Base-by-base conservation (phyloP, 2,888 invertebrate species). In the Ashinkailepas kermadecensis region DNA sequence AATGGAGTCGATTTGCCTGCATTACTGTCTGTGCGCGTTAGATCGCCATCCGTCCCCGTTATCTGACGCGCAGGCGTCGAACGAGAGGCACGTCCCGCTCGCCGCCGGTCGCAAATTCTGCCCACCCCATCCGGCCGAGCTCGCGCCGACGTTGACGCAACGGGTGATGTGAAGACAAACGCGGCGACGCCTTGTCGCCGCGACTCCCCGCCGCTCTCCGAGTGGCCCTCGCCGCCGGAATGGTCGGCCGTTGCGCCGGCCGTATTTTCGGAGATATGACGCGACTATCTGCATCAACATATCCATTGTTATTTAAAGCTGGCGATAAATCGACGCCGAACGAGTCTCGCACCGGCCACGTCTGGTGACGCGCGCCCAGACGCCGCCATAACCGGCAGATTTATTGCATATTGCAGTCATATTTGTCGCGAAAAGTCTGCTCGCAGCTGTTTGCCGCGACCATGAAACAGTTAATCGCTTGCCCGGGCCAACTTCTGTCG, bases 271-370 rank as follows among this genome's bases (percentile, higher is more conserved):
- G 18, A 18, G 18, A 62, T 62, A 62, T 23, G 67, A 67, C 67
- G 11, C 67, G 67, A 11, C 67, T 67, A 67, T 67, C 67, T n/a
- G 67, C 67, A 67, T 67, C 67, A 67, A 67, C 67, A 67, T 25
- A 67, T 67, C 67, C 13, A 25, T 25, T 67, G 25, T 74, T 25
- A 74, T 74, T 74, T 74, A 74, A 18, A 12, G 74, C 74, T 54
- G 74, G 18, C 54, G 39, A 8, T 74, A 74, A 74, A 74, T 74
- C 74, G 74, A 15, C 2, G 74, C 9, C 74, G 15, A 10, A 74
- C 74, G 74, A 18, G 74, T 7, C 54, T 15, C 54, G 39, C 74
- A 7, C 54, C 39, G 8, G 39, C 9, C 74, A 18, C 54, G 18
- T 11, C 18, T 18, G 74, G 13, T 54, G 74, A 18, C 74, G 74